Percentiles rank a stretch among this genome's conserved stretches.
Conservation (phyloP, 2,797 vertebrate species). For the Syndactyla subalaris region DNA sequence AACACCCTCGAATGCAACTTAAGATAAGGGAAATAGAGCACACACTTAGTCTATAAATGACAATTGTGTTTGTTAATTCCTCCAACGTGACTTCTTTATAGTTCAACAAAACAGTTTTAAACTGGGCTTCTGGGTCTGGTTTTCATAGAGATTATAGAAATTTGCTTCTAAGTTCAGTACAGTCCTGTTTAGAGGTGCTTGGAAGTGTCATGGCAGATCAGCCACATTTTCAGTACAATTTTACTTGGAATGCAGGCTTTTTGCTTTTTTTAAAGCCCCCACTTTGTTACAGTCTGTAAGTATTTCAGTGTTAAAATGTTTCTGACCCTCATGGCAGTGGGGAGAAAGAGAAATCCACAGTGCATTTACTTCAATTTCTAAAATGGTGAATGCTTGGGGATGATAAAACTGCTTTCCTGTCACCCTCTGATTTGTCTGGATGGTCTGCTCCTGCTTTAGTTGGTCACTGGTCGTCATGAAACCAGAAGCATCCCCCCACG, state of each 20-base stretch:
- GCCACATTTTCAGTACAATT: not conserved
- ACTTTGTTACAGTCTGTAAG: not conserved
- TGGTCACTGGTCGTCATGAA: not conserved
- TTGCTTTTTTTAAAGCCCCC: not conserved
- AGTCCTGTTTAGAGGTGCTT: not conserved
- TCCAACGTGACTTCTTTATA: not conserved
- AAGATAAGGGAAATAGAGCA: not conserved
- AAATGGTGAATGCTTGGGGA: not conserved
- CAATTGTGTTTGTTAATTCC: not conserved
- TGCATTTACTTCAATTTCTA: not conserved
- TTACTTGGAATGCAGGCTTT: not conserved
- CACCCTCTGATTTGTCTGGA: not conserved
- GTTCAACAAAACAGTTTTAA: not conserved
- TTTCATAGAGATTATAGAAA: not conserved
- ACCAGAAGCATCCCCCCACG: fast-evolving
- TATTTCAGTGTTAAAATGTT: not conserved
- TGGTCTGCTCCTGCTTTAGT: not conserved
- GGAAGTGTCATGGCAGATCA: not conserved
- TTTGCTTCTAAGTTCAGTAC: not conserved
- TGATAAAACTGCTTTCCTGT: not conserved
- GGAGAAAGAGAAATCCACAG: not conserved
- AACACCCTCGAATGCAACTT: fast-evolving
- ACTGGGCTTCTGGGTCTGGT: not conserved
- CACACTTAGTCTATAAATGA: not conserved
- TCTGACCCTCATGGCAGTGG: not conserved